A percentile compares a stretch with the other conserved stretches of the same genome.
Evolutionary conservation across 2,113 vertebrate species (phyloP).

Genomic region (Proteles cristata): DNA sequence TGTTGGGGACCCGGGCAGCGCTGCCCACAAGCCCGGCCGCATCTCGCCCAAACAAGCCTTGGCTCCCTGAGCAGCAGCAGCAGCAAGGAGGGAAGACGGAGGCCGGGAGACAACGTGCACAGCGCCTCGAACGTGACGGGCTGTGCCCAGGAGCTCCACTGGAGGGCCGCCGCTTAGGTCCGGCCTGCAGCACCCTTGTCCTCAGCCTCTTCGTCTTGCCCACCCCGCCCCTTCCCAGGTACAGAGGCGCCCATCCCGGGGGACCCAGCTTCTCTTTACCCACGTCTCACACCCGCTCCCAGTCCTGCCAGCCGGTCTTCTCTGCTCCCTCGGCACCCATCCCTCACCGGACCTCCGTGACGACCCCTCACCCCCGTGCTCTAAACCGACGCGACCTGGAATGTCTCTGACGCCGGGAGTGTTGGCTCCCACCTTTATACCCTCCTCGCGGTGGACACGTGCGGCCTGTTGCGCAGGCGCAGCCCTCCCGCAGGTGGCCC

Average conservation of each 20-base stretch:
- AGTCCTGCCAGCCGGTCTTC: neutral
- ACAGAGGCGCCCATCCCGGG: fast-evolving
- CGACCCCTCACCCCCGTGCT: neutral
- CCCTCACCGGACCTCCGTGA: neutral
- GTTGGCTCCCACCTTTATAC: neutral
- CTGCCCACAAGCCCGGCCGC: no score
- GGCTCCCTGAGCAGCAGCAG: neutral
- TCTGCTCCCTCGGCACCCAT: neutral
- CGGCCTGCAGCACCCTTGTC: neutral
- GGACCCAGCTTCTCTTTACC: neutral
- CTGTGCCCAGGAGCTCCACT: neutral
- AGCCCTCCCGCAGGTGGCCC: no score
- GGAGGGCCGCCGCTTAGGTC: neutral
- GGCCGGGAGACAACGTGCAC: neutral
- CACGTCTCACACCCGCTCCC: neutral
- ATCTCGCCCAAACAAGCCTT: no score
- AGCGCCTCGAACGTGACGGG: fast-evolving
- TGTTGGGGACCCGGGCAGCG: no score
- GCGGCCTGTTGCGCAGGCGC: neutral
- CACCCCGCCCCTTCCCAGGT: neutral
- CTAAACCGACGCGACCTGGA: neutral
- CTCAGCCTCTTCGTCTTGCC: no score
- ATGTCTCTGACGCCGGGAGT: neutral
- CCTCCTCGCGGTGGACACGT: neutral
- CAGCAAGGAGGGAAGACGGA: neutral